Evolutionary conservation across 2,888 invertebrate genomes (phyloP).

Genomic region (Calameuta pallipes): DNA sequence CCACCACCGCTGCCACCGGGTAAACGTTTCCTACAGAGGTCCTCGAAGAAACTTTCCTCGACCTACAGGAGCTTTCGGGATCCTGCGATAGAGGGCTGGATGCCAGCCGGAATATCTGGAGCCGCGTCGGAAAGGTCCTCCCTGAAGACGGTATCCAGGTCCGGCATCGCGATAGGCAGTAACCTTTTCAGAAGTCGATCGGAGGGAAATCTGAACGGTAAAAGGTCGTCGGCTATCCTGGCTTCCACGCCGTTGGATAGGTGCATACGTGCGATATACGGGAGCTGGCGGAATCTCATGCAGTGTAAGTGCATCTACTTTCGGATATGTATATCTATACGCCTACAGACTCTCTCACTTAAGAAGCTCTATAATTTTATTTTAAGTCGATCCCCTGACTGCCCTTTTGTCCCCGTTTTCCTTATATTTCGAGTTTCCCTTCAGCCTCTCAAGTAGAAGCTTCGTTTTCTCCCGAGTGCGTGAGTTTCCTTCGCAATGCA

Average conservation of each 20-base stretch:
- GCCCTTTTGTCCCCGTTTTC: background rate
- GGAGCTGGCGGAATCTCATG: constrained; percentile 84
- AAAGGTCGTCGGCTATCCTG: constrained; percentile 31
- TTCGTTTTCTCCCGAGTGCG: background rate
- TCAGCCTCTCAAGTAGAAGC: background rate
- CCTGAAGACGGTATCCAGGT: background rate
- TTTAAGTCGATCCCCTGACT: background rate
- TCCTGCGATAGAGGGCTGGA: constrained; percentile 68
- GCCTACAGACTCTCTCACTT: background rate
- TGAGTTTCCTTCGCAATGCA: background rate
- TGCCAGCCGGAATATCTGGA: constrained; percentile 51
- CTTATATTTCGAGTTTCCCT: background rate
- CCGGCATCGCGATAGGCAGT: constrained; percentile 32
- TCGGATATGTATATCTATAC: background rate
- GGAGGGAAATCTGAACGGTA: constrained; percentile 73
- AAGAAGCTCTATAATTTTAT: background rate
- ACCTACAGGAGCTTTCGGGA: constrained; percentile 72
- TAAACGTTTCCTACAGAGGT: constrained; percentile 61
- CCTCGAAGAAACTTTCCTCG: constrained; percentile 66
- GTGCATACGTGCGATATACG: constrained; percentile 80
- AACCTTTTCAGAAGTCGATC: constrained; percentile 76
- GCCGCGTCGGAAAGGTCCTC: constrained; percentile 32
- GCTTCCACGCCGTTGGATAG: constrained; percentile 71
- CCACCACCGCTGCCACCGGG: constrained; percentile 72
- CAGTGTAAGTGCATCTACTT: constrained; percentile 74